phyloP scores from a whole-genome alignment of 2,113 vertebrate species.

The Calcarius ornatus region DNA sequence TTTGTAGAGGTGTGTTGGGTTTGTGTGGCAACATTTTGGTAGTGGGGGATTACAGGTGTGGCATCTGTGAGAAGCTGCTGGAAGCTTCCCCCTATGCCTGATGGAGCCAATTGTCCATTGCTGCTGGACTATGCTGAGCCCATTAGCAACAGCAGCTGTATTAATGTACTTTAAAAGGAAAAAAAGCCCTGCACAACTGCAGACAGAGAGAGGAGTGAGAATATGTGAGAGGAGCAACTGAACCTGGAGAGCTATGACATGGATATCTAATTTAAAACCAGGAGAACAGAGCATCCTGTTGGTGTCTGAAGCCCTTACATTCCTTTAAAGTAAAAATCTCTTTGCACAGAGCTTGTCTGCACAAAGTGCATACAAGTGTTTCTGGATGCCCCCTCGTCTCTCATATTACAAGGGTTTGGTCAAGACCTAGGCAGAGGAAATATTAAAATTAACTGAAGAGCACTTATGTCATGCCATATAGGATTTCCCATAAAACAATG shows the following conservation, averaged over 20 bases:
- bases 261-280: not conserved
- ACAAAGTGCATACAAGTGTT: not conserved
- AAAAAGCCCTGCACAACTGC: not conserved
- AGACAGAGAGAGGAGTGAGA: not conserved
- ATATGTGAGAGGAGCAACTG: not conserved
- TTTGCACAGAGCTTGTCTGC: not conserved
- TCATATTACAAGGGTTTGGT: not conserved
- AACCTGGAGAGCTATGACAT: not conserved
- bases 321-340: not conserved
- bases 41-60: not conserved
- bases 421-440: not conserved
- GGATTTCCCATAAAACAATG: not conserved
- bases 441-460: not conserved
- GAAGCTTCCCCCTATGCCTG: accelerated
- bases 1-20: not conserved
- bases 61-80: not conserved
- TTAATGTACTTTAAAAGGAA: not conserved
- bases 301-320: not conserved
- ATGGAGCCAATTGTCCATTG: not conserved
- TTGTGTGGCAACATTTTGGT: not conserved
- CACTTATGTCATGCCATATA: not conserved
- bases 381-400: not conserved
- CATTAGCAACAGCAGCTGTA: not conserved
- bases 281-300: not conserved
- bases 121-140: not conserved